Evolutionary conservation across 2,888 invertebrate genomes (phyloP).

Genomic region (Ornithoptera alexandrae): DNA sequence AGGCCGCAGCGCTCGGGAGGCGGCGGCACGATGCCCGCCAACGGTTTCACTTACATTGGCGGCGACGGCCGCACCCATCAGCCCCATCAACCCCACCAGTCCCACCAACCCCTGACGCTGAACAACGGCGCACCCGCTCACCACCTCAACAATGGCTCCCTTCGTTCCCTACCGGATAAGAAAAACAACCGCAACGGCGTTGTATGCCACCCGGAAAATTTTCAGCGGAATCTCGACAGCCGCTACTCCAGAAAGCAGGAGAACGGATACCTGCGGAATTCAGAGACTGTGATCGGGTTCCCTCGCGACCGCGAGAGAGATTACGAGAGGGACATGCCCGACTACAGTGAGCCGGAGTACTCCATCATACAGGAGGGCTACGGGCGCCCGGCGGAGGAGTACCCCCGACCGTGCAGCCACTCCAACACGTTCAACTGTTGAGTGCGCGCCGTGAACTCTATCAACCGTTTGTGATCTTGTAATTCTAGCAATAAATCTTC

Average conservation of each 20-base stretch:
- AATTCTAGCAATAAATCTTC: constrained; percentile 80
- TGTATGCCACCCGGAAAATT: constrained; percentile 73
- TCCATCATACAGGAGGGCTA: constrained; percentile 72
- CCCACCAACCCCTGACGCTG: constrained; percentile 69
- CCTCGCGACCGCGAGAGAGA: constrained; percentile 49
- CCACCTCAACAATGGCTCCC: constrained; percentile 75
- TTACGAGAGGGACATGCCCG: constrained; percentile 55
- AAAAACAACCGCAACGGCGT: constrained; percentile 71
- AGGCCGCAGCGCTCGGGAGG: constrained; percentile 76
- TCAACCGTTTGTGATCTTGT: constrained; percentile 76
- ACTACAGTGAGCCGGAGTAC: constrained; percentile 76
- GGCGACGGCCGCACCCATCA: constrained; percentile 82
- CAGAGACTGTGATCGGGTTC: constrained; percentile 70
- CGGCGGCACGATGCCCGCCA: constrained; percentile 83
- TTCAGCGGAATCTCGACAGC: constrained; percentile 74
- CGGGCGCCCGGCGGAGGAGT: constrained; percentile 60
- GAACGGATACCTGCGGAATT: constrained; percentile 73
- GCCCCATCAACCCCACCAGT: constrained; percentile 62
- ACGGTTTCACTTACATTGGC: constrained; percentile 88
- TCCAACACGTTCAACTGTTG: constrained; percentile 79
- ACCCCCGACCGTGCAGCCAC: constrained; percentile 69
- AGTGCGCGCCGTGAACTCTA: constrained; percentile 54
- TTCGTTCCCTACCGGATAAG: constrained; percentile 73
- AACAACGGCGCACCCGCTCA: constrained; percentile 77
- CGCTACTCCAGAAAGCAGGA: constrained; percentile 76